phyloP scores from a whole-genome alignment of 2,888 invertebrate species.

The Apamea crenata region DNA sequence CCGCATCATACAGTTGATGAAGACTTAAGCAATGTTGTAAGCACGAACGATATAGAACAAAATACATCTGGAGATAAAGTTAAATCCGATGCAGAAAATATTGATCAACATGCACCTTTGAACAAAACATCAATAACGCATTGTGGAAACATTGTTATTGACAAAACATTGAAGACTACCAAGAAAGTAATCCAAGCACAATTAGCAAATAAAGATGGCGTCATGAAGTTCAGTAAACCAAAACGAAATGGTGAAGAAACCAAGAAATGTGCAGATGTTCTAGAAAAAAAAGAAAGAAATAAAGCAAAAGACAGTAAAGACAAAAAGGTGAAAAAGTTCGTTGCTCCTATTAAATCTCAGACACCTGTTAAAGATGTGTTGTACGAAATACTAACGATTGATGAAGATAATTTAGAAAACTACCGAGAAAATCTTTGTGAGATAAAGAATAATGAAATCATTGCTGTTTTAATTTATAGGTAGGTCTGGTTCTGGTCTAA shows the following conservation, averaged over 20 bases:
- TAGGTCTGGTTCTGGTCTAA: slow-evolving; percentile 39
- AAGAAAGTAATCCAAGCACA: slow-evolving; percentile 81
- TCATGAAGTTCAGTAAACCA: slow-evolving; percentile 84
- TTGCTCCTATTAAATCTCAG: slow-evolving; percentile 81
- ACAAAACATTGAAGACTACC: slow-evolving; percentile 50
- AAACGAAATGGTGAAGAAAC: slow-evolving; percentile 45
- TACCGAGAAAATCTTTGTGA: slow-evolving; percentile 25
- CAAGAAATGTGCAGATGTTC: neutral
- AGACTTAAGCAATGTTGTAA: slow-evolving; percentile 24
- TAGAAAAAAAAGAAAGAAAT: slow-evolving; percentile 31
- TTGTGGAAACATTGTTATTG: slow-evolving; percentile 35
- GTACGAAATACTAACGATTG: slow-evolving; percentile 70
- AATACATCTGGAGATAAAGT: neutral
- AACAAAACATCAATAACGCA: neutral
- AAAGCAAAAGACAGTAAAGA: slow-evolving; percentile 56
- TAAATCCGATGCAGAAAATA: slow-evolving; percentile 13
- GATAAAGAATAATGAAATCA: slow-evolving; percentile 64
- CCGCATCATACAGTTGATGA: slow-evolving; percentile 59
- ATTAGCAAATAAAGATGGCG: slow-evolving; percentile 81
- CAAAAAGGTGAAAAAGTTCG: slow-evolving; percentile 78
- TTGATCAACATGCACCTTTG: neutral
- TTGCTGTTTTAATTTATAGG: slow-evolving; percentile 76
- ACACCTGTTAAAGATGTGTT: slow-evolving; percentile 76
- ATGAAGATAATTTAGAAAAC: slow-evolving; percentile 64
- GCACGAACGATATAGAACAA: neutral